These are phyloP conservation scores for Lycopodina hypogea DNA, from an alignment of 37 sponge, comb jelly and placozoan genomes.

Conservation along the genomic window DNA sequence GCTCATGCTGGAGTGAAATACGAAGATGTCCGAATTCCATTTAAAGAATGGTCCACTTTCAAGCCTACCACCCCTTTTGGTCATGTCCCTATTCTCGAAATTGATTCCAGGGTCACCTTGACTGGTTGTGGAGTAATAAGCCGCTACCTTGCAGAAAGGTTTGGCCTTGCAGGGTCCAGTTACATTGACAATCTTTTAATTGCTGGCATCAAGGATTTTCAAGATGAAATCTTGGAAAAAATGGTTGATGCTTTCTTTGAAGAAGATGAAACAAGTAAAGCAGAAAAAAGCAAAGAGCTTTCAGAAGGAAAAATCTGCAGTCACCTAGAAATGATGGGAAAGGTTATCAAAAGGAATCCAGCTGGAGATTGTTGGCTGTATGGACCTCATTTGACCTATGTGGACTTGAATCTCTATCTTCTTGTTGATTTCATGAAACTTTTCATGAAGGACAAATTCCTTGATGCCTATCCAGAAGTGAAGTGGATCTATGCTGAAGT, in stretches of 20 bases:
- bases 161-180: slow-evolving; percentile 46
- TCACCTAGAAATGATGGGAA: slow-evolving; percentile 13
- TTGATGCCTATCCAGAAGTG: slow-evolving; percentile 30
- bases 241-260: slow-evolving; percentile 11
- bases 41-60: slow-evolving; percentile 33
- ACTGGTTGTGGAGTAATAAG: slow-evolving; percentile 45
- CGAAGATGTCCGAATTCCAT: slow-evolving; percentile 34
- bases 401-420: slow-evolving; percentile 23
- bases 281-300: slow-evolving; percentile 12
- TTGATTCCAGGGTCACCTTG: slow-evolving; percentile 53
- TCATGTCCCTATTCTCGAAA: slow-evolving; percentile 47
- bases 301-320: slow-evolving; percentile 13
- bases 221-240: slow-evolving; percentile 26
- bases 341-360: not conserved
- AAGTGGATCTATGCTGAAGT: slow-evolving; percentile 18
- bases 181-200: slow-evolving; percentile 33
- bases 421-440: not conserved
- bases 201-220: slow-evolving; percentile 35
- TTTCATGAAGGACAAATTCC: not conserved
- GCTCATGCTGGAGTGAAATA: slow-evolving; percentile 45
- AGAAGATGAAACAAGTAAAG: slow-evolving; percentile 44
- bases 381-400: slow-evolving; percentile 45
- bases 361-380: slow-evolving; percentile 30
- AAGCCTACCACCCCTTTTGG: slow-evolving; percentile 62
- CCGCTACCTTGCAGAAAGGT: slow-evolving; percentile 54